These are phyloP conservation scores for Garra rufa DNA, from an alignment of 2,113 vertebrate genomes.

Conservation along the genomic window DNA sequence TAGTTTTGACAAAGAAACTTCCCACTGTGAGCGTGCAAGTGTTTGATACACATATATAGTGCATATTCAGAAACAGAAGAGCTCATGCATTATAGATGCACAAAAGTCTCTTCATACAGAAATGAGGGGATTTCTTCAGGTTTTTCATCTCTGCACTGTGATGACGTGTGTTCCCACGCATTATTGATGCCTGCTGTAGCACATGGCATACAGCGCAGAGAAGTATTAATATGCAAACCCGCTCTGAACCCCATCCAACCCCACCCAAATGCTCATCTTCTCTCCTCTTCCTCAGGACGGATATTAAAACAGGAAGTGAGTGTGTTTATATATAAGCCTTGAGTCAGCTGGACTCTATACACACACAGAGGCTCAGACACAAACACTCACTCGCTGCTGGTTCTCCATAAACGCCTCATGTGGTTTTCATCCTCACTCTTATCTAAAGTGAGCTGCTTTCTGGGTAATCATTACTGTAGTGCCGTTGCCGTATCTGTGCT, in stretches of 20 bases:
- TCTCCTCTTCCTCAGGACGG: slow-evolving; percentile 46
- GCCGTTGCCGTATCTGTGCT: neutral
- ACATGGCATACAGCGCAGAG: slow-evolving; percentile 43
- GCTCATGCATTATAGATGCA: neutral
- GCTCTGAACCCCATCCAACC: neutral
- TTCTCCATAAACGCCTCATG: neutral
- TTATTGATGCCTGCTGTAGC: slow-evolving; percentile 67
- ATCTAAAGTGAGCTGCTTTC: neutral
- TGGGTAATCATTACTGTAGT: neutral
- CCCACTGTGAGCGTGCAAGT: neutral
- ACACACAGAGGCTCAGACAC: neutral
- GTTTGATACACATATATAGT: neutral
- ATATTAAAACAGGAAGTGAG: slow-evolving; percentile 54
- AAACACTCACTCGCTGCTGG: neutral
- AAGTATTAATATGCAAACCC: slow-evolving; percentile 49
- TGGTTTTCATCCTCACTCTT: slow-evolving; percentile 6
- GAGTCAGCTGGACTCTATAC: slow-evolving; percentile 54
- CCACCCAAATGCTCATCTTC: neutral
- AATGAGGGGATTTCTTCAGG: neutral
- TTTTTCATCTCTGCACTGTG: slow-evolving; percentile 57
- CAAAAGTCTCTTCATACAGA: neutral
- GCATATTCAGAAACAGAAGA: neutral
- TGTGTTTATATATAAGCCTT: slow-evolving; percentile 47
- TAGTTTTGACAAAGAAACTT: neutral
- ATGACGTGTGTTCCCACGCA: slow-evolving; percentile 66